A percentile compares a stretch with the other conserved stretches of the same genome.
Evolutionary conservation across 1,140 invertebrate genomes (phyloP).

Genomic region (Drosophila aff.): DNA sequence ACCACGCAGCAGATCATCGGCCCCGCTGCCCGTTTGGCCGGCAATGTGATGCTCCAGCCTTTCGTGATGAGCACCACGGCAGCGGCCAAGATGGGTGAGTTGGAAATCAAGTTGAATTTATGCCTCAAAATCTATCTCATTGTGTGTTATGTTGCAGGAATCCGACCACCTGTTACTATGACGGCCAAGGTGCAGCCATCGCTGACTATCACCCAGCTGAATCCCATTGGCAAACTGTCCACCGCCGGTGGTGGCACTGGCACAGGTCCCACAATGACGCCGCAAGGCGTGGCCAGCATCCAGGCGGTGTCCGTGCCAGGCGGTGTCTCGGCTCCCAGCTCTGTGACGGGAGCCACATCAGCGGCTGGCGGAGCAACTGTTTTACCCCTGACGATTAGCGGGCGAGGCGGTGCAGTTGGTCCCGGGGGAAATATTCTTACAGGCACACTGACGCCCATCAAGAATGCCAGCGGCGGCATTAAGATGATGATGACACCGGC

Average conservation of each 20-base stretch:
- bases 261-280: conserved; percentile 49
- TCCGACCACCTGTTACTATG: conserved; percentile 79
- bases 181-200: conserved; percentile 81
- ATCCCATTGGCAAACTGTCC: conserved; percentile 74
- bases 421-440: conserved; percentile 67
- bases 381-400: conserved; percentile 74
- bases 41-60: conserved; percentile 82
- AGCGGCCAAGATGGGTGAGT: conserved; percentile 76
- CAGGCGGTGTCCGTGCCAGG: conserved; percentile 61
- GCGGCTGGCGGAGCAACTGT: conserved; percentile 75
- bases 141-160: conserved; percentile 29
- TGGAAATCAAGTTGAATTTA: too few species aligned
- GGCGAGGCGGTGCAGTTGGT: conserved; percentile 50
- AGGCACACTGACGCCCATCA: conserved; percentile 77
- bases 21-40: conserved; percentile 62
- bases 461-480: conserved; percentile 73
- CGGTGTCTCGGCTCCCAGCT: conserved; percentile 49
- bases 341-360: conserved; percentile 42
- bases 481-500: conserved; percentile 83
- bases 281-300: conserved; percentile 74
- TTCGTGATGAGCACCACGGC: conserved; percentile 79
- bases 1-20: conserved; percentile 77
- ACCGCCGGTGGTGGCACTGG: conserved; percentile 21
- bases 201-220: conserved; percentile 81
- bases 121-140: not conserved